Base-by-base conservation (phyloP, 2,888 invertebrate genomes). In the Apamea epomidion region DNA sequence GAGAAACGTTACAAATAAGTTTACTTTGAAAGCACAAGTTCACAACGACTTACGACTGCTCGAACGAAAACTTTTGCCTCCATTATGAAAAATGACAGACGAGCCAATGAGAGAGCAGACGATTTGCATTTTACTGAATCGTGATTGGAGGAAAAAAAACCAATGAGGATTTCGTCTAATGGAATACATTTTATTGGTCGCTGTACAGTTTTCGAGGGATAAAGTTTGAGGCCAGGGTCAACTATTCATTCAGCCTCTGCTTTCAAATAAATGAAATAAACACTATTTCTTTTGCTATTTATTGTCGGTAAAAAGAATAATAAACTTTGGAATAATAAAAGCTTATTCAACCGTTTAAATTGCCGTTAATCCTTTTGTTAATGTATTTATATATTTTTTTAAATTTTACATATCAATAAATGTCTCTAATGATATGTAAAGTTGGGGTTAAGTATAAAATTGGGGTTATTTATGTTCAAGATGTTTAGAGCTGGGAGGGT, bases 61-160 rank as follows among this genome's bases (percentile, higher is more conserved):
- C 72, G 29, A 60, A 77, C 62, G 21, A 71, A 29, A 82, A 68
- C 32, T 60, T 79, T 87, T 85, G 76, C 87, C 86, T 69, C 87
- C 79, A 76, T 78, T 42, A 69, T 25, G 48, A 42, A 79, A 74
- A 74, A 74, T 71, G 42, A 4, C 51, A 21, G 25, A 29, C 16
- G 4, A 64, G 37, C 76, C 74, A 77, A 87, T 77, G 51, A 69
- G 42, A 75, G 51, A 25, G 32, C 16, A n/a, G 60, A 18, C 25
- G 7, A 29, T 2, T 45, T 6, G 8, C 18, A 54, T 29, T 77
- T 70, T 69, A 37, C 62, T 75, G 67, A 21, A 10, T 16, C 32
- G 29, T 76, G 74, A 85, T 87, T 87, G 85, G 87, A 54, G 18
- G 14, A 54, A 71, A 72, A 48, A 67, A 37, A 68, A 37, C 82